Evolutionary conservation across 2,113 vertebrate species (phyloP).

Genomic region (Ammodytes dubius): DNA sequence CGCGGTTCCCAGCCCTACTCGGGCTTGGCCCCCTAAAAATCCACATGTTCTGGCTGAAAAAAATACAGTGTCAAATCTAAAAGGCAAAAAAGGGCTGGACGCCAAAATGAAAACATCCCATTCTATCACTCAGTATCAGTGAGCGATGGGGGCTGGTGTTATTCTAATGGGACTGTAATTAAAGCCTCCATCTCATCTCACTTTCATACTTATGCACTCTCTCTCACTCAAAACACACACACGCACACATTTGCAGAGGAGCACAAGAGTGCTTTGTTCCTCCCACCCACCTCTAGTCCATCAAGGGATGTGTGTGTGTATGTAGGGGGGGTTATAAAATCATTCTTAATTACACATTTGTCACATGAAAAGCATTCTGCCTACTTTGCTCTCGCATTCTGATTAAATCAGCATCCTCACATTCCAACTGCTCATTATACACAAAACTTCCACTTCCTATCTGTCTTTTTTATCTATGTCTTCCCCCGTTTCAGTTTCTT

Average conservation of each 20-base stretch:
- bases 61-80: slow-evolving; percentile 66
- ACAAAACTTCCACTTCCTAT: slow-evolving; percentile 75
- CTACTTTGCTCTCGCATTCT: slow-evolving; percentile 77
- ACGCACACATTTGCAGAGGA: slow-evolving; percentile 38
- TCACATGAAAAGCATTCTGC: slow-evolving; percentile 84
- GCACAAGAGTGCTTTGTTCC: slow-evolving; percentile 73
- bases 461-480: slow-evolving; percentile 74
- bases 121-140: slow-evolving; percentile 69
- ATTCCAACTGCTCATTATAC: slow-evolving; percentile 83
- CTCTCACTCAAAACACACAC: slow-evolving; percentile 46
- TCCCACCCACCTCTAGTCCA: slow-evolving; percentile 74
- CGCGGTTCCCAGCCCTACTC: too few relatives aligned
- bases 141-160: slow-evolving; percentile 66
- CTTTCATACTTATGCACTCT: slow-evolving; percentile 37
- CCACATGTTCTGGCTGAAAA: slow-evolving; percentile 63
- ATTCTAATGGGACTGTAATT: slow-evolving; percentile 79
- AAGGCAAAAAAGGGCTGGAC: slow-evolving; percentile 52
- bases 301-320: slow-evolving; percentile 46
- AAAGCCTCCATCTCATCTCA: slow-evolving; percentile 80
- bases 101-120: slow-evolving; percentile 73
- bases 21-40: too few relatives aligned
- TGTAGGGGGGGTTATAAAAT: slow-evolving; percentile 73
- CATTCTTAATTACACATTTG: slow-evolving; percentile 87
- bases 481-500: slow-evolving; percentile 64
- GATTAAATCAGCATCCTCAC: slow-evolving; percentile 82